A percentile compares a stretch with the other conserved stretches of the same genome.
phyloP scores from a whole-genome alignment of 2,888 invertebrate species.

The Tillus elongatus region DNA sequence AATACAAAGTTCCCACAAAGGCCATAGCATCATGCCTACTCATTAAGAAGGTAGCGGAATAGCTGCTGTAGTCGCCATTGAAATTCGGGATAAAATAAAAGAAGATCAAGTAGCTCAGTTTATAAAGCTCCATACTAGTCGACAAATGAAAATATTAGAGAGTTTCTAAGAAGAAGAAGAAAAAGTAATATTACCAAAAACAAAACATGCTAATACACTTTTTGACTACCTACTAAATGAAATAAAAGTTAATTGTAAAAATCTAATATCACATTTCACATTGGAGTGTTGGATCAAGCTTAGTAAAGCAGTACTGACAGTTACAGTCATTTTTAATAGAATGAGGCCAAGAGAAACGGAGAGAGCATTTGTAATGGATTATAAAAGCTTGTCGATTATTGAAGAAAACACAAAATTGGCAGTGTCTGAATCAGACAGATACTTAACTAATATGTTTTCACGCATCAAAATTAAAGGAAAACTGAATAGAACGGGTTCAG shows the following conservation, averaged over 20 bases:
- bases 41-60: conserved; percentile 1
- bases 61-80: not conserved
- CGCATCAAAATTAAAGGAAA: not conserved
- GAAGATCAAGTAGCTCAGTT: not conserved
- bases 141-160: no score
- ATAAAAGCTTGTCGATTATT: not conserved
- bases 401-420: not conserved
- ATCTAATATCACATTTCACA: not conserved
- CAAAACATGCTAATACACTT: not conserved
- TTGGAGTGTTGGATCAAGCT: not conserved
- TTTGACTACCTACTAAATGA: not conserved
- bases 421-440: not conserved
- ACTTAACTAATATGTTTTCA: not conserved
- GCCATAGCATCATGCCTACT: not conserved
- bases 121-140: no score
- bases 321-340: not conserved
- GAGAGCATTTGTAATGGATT: not conserved
- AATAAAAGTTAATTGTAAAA: not conserved
- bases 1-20: not conserved
- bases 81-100: not conserved
- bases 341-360: not conserved
- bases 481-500: not conserved
- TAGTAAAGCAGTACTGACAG: not conserved
- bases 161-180: no score
- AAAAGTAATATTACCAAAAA: not conserved